Percentiles rank a stretch among this genome's conserved stretches.
Evolutionary conservation across 2,888 invertebrate genomes (phyloP).

Genomic region (Cacoxenus indagator): DNA sequence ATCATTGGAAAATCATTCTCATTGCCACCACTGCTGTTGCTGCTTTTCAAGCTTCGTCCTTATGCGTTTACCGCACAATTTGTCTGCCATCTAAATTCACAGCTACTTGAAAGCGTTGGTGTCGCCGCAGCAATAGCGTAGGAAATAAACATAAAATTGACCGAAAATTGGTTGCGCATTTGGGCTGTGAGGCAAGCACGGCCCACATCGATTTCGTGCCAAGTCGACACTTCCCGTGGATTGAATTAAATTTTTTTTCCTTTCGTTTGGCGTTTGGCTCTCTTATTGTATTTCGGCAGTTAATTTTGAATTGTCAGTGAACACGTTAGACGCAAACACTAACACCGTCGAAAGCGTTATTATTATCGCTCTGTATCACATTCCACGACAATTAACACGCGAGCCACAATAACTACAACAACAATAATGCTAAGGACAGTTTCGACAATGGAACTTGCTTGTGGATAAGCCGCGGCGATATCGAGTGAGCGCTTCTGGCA

Average conservation of each 20-base stretch:
- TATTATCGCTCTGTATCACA: constrained; percentile 52
- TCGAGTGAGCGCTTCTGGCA: constrained; percentile 11
- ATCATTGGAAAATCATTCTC: background rate
- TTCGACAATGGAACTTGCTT: constrained; percentile 25
- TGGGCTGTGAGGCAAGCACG: background rate
- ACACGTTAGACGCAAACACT: constrained; percentile 46
- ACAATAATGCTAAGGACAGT: constrained; percentile 6
- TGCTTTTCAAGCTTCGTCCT: constrained; percentile 21
- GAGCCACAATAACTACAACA: constrained; percentile 45
- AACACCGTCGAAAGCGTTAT: constrained; percentile 36
- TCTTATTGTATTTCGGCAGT: constrained; percentile 50
- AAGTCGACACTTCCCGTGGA: constrained; percentile 34
- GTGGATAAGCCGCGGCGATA: too few relatives aligned
- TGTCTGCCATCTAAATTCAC: constrained; percentile 32
- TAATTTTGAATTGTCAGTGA: constrained; percentile 61
- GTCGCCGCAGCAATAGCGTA: background rate
- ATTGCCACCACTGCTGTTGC: background rate
- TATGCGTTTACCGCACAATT: constrained; percentile 33
- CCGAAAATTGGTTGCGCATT: background rate
- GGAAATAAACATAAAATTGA: background rate
- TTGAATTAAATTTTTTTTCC: background rate
- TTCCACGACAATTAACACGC: constrained; percentile 64
- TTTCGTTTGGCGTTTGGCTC: constrained; percentile 16
- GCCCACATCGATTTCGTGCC: constrained; percentile 31
- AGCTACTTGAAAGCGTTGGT: constrained; percentile 1